Evolutionary conservation across 2,113 vertebrate genomes (phyloP), one percentile per base, ranked within the genome.

Genomic region (Oceanodroma tethys): DNA sequence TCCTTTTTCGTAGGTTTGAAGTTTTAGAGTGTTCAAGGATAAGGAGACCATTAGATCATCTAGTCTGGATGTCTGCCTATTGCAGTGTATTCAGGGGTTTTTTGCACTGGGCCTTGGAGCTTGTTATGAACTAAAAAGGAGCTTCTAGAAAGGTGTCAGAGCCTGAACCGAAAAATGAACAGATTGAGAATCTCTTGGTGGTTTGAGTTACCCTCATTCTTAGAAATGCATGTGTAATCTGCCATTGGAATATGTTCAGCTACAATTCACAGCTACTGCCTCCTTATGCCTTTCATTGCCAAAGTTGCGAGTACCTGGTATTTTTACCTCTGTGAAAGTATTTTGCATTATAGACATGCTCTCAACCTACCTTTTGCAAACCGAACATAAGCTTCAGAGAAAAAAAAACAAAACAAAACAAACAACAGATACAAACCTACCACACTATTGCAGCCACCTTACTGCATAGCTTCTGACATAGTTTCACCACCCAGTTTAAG

Each of bases 151-250:
- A 93, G 71, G 67, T 66, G 40, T 74, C 66, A 50, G 67, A 78
- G 40, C 10, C 74, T 89, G 73, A 95, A 84, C 16, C 56, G 80
- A 67, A 88, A 92, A 95, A 91, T 14, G 47, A 97, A 87, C 95
- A 97, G 95, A 97, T 96, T 96, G 94, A 91, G 91, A 95, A 88
- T 86, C 91, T 84, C 91, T 92, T 92, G 93, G 94, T 92, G 81
- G 80, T 79, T 93, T 53, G 71, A 86, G 71, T 89, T 94, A 92
- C 68, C 34, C 70, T 84, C 76, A 48, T 92, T 95, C 97, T 96
- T 89, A 86, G 91, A 97, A 97, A 89, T 75, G 65, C 56, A 23
- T 81, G 38, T 65, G 65, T 84, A 85, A 79, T 80, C 48, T 76
- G 56, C 48, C 7, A 6, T 75, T 95, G 91, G 94, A 93, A 9